A percentile compares a stretch with the other conserved stretches of the same genome.
Conservation (phyloP, 2,797 vertebrate species). For the Neomorphus geoffroyi region DNA sequence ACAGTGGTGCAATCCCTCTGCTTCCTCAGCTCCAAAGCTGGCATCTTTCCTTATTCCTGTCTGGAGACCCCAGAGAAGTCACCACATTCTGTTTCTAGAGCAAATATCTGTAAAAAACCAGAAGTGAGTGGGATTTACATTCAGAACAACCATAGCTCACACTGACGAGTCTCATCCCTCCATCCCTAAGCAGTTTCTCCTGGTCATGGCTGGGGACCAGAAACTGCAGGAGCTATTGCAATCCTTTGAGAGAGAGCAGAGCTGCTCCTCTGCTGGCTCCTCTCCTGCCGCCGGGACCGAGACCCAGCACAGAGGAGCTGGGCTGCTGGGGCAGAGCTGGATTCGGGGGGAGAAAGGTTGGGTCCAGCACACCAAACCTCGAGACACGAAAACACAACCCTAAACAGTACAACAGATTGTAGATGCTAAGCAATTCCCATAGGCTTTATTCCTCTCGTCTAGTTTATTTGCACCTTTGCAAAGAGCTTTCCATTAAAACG, state of each 20-base stretch:
- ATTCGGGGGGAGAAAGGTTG: not conserved
- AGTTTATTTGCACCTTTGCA: not conserved
- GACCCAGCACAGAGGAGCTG: rapidly evolving
- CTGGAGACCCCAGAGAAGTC: not conserved
- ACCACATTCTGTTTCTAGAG: not conserved
- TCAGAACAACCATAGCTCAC: not conserved
- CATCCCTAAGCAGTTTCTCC: not conserved
- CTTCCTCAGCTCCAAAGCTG: not conserved
- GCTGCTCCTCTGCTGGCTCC: not conserved
- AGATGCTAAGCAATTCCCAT: not conserved
- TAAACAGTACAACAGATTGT: not conserved
- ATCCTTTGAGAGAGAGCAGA: not conserved
- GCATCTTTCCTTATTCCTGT: not conserved
- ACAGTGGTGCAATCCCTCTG: rapidly evolving
- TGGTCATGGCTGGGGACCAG: not conserved
- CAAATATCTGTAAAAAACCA: not conserved
- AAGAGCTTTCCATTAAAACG: not conserved
- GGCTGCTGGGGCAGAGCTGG: not conserved
- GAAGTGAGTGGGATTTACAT: not conserved
- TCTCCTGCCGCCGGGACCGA: rapidly evolving
- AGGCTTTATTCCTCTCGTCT: not conserved
- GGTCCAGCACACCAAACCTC: not conserved
- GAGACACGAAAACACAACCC: rapidly evolving
- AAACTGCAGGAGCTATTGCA: not conserved
- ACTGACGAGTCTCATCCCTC: not conserved